Conservation (phyloP, 2,113 vertebrate genomes). For the Ophiodon elongatus region DNA sequence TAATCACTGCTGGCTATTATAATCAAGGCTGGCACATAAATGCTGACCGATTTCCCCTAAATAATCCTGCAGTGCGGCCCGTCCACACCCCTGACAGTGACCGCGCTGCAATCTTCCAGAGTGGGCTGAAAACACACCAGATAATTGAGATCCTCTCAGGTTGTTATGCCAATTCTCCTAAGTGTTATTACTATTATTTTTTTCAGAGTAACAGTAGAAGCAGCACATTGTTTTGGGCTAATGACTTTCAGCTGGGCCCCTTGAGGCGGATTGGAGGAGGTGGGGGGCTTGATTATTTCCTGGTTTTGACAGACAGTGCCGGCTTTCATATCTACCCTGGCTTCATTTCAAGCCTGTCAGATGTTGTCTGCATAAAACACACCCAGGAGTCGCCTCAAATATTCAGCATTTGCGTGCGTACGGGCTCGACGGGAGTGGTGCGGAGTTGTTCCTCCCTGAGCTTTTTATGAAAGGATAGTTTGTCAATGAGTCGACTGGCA, state of each 20-base stretch:
- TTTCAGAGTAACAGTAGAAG: constrained; percentile 90
- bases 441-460: constrained; percentile 55
- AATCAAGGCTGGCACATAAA: constrained; percentile 57
- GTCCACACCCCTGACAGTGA: constrained; percentile 27
- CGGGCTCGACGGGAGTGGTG: constrained; percentile 37
- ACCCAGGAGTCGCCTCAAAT: constrained; percentile 83
- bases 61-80: constrained; percentile 72
- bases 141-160: constrained; percentile 91
- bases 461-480: constrained; percentile 77
- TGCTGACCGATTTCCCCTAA: constrained; percentile 48
- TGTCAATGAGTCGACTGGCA: constrained; percentile 63
- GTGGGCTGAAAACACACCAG: constrained; percentile 48
- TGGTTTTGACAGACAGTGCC: constrained; percentile 93
- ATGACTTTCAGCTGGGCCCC: constrained; percentile 94
- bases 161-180: constrained; percentile 88
- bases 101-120: constrained; percentile 37
- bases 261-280: constrained; percentile 80
- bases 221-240: constrained; percentile 92
- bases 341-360: constrained; percentile 86
- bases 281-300: constrained; percentile 90
- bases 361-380: constrained; percentile 87
- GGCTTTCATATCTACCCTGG: constrained; percentile 91
- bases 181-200: constrained; percentile 84
- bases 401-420: constrained; percentile 64
- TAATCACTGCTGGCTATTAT: constrained; percentile 51